phyloP scores from a whole-genome alignment of 2,888 invertebrate genomes.

The Callosobruchus maculatus region DNA sequence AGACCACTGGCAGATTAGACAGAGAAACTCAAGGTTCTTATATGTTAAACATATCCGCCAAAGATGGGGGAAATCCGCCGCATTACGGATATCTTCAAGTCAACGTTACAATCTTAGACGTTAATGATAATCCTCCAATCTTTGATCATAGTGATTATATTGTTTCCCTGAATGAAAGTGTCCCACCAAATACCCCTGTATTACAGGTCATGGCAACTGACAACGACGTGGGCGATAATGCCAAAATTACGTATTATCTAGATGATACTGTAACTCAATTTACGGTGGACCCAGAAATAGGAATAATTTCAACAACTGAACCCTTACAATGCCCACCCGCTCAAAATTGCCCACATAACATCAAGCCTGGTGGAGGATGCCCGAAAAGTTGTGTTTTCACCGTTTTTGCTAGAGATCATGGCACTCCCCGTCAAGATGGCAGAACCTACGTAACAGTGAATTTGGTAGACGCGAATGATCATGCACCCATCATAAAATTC shows the following conservation, averaged over 20 bases:
- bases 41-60: conserved; percentile 82
- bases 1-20: conserved; percentile 88
- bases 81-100: conserved; percentile 83
- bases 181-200: conserved; percentile 84
- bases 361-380: conserved; percentile 57
- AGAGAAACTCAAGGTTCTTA: conserved; percentile 85
- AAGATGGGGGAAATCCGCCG: conserved; percentile 80
- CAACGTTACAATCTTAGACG: conserved; percentile 86
- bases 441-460: conserved; percentile 91
- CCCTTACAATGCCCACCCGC: conserved; percentile 79
- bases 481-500: conserved; percentile 88
- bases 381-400: conserved; percentile 94
- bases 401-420: conserved; percentile 90
- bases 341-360: conserved; percentile 71
- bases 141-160: conserved; percentile 94
- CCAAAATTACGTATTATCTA: conserved; percentile 87
- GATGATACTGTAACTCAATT: conserved; percentile 84
- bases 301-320: conserved; percentile 81
- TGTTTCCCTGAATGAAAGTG: conserved; percentile 89
- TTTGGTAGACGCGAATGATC: conserved; percentile 88
- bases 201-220: conserved; percentile 92
- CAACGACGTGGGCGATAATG: conserved; percentile 88
- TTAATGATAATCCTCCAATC: conserved; percentile 92
- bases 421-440: conserved; percentile 86
- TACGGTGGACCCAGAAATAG: conserved; percentile 87